Evolutionary conservation across 2,888 invertebrate species (phyloP), one percentile per base, ranked within the genome.

Genomic region (Leucoma salicis): DNA sequence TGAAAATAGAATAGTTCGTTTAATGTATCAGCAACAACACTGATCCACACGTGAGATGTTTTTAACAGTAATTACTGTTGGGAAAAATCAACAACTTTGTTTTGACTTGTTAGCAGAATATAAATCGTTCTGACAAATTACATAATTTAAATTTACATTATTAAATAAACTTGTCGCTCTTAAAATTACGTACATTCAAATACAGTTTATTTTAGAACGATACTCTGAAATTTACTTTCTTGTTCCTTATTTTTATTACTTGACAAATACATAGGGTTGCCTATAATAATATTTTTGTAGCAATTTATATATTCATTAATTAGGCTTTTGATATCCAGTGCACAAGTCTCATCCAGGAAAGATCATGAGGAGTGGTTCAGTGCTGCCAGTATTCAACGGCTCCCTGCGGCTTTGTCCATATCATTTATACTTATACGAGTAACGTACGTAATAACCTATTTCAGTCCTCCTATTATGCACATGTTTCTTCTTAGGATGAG

Each of bases 91-190:
- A n/a, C n/a, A n/a, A n/a, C n/a, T 21, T 21, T 21, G 21, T 21
- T 21, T 8, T 3, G 21, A 21, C 2, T 21, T 21, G 21, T 21
- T 6, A 8, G 7, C 1, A 21, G 21, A 21, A 21, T 21, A 12
- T 27, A 2, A 12, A 27, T 27, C n/a, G 12, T 2, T 1, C 4
- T 27, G n/a, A n/a, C 12, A 27, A n/a, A 4, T n/a, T 10, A 27
- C 27, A n/a, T 2, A 27, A 16, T 16, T 16, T 6, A 16, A 16
- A 16, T 16, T 16, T 6, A 16, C 3, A 16, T 16, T 4, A 21
- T 8, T 32, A 45, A 56, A 57, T 57, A 48, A 48, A 53, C 36
- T 31, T 48, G 42, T 47, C 43, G 41, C 34, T 35, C 41, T 35
- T n/a, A 21, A 38, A 33, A 32, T 47, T 40, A 42, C 46, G 21